A percentile compares a stretch with the other conserved stretches of the same genome.
These are phyloP conservation scores for Anser cygnoides DNA, from an alignment of 2,113 vertebrate genomes.

Conservation along the genomic window DNA sequence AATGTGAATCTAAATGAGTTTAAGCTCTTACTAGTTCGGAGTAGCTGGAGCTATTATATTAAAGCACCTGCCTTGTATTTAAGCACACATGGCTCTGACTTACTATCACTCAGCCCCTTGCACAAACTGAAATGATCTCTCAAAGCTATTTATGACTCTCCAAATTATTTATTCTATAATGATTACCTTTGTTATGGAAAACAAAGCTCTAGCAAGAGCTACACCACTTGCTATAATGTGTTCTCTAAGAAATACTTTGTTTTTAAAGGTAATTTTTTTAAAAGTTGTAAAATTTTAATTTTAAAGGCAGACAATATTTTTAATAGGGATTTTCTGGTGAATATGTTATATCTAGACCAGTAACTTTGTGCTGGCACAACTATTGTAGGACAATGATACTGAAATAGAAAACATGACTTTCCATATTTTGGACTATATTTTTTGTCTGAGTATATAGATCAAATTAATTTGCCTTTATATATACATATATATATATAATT, in stretches of 20 bases:
- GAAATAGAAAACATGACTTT: background rate
- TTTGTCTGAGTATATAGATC: slow-evolving; percentile 11
- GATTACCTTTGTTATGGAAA: background rate
- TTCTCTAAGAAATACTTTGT: background rate
- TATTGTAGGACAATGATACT: background rate
- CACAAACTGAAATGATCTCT: background rate
- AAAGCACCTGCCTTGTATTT: background rate
- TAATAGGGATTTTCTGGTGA: background rate
- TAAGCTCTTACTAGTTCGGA: background rate
- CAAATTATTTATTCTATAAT: too few relatives aligned
- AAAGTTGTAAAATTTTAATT: background rate
- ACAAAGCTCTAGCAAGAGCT: background rate
- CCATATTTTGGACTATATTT: background rate
- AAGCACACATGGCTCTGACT: background rate
- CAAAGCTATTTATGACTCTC: background rate
- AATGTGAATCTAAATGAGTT: background rate
- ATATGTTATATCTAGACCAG: background rate
- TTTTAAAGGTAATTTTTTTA: background rate
- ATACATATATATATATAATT: background rate
- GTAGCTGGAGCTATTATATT: background rate
- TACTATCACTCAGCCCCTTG: background rate
- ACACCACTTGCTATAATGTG: background rate
- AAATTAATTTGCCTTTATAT: background rate
- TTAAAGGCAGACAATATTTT: background rate
- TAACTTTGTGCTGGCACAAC: background rate